phyloP scores from a whole-genome alignment of 2,113 vertebrate genomes.

The Silurus meridionalis region DNA sequence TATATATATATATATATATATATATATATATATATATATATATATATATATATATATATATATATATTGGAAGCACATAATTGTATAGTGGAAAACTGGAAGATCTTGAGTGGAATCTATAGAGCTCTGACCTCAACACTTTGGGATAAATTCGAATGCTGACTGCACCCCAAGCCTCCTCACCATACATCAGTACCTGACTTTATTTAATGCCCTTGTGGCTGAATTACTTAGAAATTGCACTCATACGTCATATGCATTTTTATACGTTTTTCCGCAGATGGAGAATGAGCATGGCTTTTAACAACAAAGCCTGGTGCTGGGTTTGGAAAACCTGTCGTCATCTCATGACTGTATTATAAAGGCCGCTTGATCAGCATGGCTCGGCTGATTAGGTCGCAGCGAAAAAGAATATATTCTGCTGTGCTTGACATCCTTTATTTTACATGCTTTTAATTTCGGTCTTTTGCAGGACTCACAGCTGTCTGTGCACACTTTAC shows the following conservation, averaged over 20 bases:
- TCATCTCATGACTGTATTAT: conserved; percentile 21
- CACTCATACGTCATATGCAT: neutral
- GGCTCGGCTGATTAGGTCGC: neutral
- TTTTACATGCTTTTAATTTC: neutral
- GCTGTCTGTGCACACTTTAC: conserved; percentile 14
- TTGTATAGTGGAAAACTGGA: too few species aligned
- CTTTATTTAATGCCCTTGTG: neutral
- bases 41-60: too few species aligned
- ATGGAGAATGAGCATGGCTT: neutral
- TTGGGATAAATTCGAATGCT: too few species aligned
- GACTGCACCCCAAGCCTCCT: too few species aligned
- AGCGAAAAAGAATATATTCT: conserved; percentile 3
- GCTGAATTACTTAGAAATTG: neutral
- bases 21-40: too few species aligned
- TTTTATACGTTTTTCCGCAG: neutral
- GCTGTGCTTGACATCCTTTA: conserved; percentile 23
- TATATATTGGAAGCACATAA: too few species aligned
- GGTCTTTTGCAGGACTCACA: conserved; percentile 10
- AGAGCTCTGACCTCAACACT: too few species aligned
- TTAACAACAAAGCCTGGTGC: neutral
- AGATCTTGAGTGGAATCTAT: too few species aligned
- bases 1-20: neutral
- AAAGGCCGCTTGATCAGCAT: conserved; percentile 2
- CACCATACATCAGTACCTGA: too few species aligned
- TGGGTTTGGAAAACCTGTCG: neutral